Evolutionary conservation across 1,140 invertebrate species (phyloP).

Genomic region (Drosophila orosa): DNA sequence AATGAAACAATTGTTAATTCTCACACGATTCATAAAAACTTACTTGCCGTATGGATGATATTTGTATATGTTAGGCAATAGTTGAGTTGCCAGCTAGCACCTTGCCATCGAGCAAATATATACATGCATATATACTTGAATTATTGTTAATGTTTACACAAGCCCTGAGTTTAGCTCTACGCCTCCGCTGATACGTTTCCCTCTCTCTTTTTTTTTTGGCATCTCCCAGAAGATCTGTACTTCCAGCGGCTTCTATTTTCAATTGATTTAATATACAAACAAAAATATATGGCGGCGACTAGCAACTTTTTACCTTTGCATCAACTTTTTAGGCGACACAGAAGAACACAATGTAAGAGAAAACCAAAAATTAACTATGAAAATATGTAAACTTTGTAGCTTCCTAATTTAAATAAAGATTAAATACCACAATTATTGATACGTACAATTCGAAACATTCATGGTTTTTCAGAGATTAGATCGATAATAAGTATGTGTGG

Average conservation of each 20-base stretch:
- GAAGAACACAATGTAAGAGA: constrained; percentile 40
- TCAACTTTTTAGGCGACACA: constrained; percentile 64
- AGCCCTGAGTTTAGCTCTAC: neutral
- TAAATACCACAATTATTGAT: constrained; percentile 42
- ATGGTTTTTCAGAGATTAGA: neutral
- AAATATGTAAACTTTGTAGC: constrained; percentile 78
- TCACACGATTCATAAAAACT: constrained; percentile 28
- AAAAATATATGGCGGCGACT: constrained; percentile 2
- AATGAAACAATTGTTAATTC: constrained; percentile 53
- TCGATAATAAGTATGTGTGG: constrained; percentile 2
- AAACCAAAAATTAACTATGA: constrained; percentile 48
- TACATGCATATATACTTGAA: constrained; percentile 7
- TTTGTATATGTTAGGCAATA: constrained; percentile 35
- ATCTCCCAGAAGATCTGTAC: constrained; percentile 7
- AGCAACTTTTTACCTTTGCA: constrained; percentile 70
- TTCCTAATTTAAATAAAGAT: constrained; percentile 80
- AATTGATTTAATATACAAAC: constrained; percentile 26
- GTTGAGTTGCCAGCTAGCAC: constrained; percentile 36
- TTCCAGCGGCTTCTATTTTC: constrained; percentile 29
- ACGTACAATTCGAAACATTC: constrained; percentile 3
- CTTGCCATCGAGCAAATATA: constrained; percentile 27
- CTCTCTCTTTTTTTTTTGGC: constrained; percentile 8
- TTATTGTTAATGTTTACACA: constrained; percentile 27
- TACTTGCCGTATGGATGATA: constrained; percentile 4
- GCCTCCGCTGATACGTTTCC: neutral